phyloP scores from a whole-genome alignment of 2,113 vertebrate genomes.

The Oryzias woworae region DNA sequence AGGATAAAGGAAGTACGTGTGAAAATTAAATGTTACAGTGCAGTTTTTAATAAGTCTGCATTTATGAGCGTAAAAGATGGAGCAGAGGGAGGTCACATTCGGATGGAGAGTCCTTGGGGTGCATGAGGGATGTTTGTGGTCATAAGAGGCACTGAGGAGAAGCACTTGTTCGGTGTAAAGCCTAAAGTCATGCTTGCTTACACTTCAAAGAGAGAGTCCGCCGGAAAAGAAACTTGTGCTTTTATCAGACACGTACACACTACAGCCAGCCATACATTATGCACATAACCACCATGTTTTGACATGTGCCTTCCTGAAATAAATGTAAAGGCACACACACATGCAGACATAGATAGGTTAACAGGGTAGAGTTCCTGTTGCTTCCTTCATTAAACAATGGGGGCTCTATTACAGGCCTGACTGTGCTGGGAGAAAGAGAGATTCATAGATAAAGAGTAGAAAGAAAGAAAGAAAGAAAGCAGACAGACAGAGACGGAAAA shows the following conservation, averaged over 20 bases:
- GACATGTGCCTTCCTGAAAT: conserved; percentile 45
- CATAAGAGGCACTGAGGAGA: conserved; percentile 41
- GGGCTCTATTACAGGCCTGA: conserved; percentile 76
- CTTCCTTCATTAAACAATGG: conserved; percentile 76
- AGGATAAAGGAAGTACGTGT: conserved; percentile 50
- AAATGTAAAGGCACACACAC: conserved; percentile 21
- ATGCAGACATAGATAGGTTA: conserved; percentile 61
- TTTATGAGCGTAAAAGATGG: conserved; percentile 22
- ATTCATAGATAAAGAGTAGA: conserved; percentile 27
- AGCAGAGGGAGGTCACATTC: conserved; percentile 37
- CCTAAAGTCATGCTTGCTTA: conserved; percentile 57
- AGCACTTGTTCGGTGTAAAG: conserved; percentile 58
- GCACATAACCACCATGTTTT: conserved; percentile 41
- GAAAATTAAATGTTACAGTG: conserved; percentile 59
- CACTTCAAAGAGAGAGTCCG: conserved; percentile 47
- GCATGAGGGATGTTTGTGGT: conserved; percentile 51
- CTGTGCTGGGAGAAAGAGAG: conserved; percentile 53
- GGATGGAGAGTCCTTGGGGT: conserved; percentile 39
- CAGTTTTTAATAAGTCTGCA: conserved; percentile 31
- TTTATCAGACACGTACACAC: conserved; percentile 40
- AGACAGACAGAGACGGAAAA: conserved; percentile 52
- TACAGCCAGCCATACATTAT: conserved; percentile 44
- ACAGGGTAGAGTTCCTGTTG: conserved; percentile 74
- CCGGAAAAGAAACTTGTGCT: conserved; percentile 35
- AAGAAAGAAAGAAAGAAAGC: conserved; percentile 18